phyloP scores from a whole-genome alignment of 2,113 vertebrate genomes.

The Dicentrarchus labrax region DNA sequence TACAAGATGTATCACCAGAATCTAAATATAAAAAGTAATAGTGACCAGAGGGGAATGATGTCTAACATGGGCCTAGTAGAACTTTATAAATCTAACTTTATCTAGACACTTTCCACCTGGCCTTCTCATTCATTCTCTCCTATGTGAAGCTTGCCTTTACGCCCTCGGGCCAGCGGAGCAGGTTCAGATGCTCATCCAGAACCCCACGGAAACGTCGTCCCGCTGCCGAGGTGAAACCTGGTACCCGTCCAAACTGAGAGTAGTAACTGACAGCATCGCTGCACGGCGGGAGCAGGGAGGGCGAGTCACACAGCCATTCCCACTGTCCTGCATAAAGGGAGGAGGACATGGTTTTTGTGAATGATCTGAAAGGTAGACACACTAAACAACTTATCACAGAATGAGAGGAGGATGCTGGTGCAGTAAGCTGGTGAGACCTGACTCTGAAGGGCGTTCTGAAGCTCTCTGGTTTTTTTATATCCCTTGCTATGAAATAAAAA shows the following conservation, averaged over 20 bases:
- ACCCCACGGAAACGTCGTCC: constrained; percentile 84
- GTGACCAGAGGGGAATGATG: neutral
- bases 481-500: neutral
- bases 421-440: neutral
- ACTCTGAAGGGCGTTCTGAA: neutral
- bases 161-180: constrained; percentile 87
- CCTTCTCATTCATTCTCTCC: neutral
- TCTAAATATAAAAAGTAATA: neutral
- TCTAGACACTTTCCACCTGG: neutral
- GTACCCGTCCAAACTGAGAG: constrained; percentile 83
- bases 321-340: constrained; percentile 84
- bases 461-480: neutral
- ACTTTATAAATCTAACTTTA: neutral
- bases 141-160: constrained; percentile 56
- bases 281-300: constrained; percentile 86
- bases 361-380: neutral
- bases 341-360: neutral
- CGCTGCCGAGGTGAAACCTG: constrained; percentile 80
- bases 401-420: neutral
- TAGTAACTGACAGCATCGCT: constrained; percentile 85
- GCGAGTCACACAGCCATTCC: constrained; percentile 88
- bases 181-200: constrained; percentile 82
- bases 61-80: neutral
- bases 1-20: no score
- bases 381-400: neutral